Evolutionary conservation across 2,113 vertebrate species (phyloP).

Genomic region (Notothenia rossii): DNA sequence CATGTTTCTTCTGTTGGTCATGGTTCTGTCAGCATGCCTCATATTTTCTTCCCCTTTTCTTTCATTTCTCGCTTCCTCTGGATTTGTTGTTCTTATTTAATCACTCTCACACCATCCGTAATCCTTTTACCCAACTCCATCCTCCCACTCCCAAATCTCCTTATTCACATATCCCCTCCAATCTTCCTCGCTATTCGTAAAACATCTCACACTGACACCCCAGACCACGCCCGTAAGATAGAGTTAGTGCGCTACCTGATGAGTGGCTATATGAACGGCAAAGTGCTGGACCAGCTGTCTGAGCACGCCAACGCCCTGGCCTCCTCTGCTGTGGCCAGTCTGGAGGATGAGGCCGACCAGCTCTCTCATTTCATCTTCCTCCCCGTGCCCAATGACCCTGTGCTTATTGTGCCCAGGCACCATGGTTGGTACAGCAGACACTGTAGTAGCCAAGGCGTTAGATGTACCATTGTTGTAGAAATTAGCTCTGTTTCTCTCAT

Average conservation of each 20-base stretch:
- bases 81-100: slow-evolving; percentile 52
- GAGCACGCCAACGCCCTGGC: slow-evolving; percentile 92
- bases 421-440: slow-evolving; percentile 90
- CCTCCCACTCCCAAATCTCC: slow-evolving; percentile 48
- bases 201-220: slow-evolving; percentile 15
- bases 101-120: slow-evolving; percentile 28
- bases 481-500: slow-evolving; percentile 59
- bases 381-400: slow-evolving; percentile 87
- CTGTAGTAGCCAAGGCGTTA: slow-evolving; percentile 43
- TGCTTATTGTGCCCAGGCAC: slow-evolving; percentile 87
- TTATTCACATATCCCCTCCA: not conserved
- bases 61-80: slow-evolving; percentile 70
- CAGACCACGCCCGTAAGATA: slow-evolving; percentile 94
- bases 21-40: slow-evolving; percentile 74
- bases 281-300: slow-evolving; percentile 90
- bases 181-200: slow-evolving; percentile 27
- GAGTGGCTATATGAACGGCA: slow-evolving; percentile 91
- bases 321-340: slow-evolving; percentile 89
- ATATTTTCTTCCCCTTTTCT: slow-evolving; percentile 69
- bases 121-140: slow-evolving; percentile 56
- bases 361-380: slow-evolving; percentile 91
- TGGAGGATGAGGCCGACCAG: slow-evolving; percentile 91
- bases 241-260: slow-evolving; percentile 92
- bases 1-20: slow-evolving; percentile 8
- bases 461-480: slow-evolving; percentile 43